Base-by-base conservation (phyloP, 2,797 vertebrate species). In the Propithecus perrieri region DNA sequence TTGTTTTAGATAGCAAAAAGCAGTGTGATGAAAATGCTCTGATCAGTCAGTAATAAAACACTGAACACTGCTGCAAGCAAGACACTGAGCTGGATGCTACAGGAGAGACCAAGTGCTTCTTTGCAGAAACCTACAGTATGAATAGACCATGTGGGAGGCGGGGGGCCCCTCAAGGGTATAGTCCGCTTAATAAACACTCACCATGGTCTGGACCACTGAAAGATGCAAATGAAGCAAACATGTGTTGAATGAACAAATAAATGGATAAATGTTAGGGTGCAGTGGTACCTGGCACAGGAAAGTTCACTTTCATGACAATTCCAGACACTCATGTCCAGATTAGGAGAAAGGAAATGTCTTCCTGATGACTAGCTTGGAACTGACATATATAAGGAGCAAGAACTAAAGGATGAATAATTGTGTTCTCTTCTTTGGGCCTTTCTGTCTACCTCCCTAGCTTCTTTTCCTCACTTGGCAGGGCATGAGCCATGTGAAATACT, bases 1-100 rank as follows among this genome's bases (percentile, higher is more conserved):
- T n/a, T 28, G 13, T 84, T 87, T 92, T 43, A 43, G 55, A 85
- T 59, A 80, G n/a, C 33, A 85, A 71, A 80, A 30, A 74, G 9
- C 43, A 79, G 59, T 46, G 4, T 24, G 28, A 43, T 59, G 33
- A 55, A 89, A 63, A 67, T 17, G 17, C 20, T 85, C 38, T 79
- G n/a, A 76, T 92, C 12, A 53, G 33, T 69, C 55, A 63, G n/a
- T 30, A 53, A 63, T 63, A 55, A 79, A 72, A 79, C 55, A 53
- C 41, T 38, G 30, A 85, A 1, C 41, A 22, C 18, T 46, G 53
- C 20, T 30, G 6, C 24, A 76, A 50, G 50, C 85, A 67, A 57
- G n/a, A 35, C 61, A 57, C 0, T 2, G 14, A 30, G 2, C 24
- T 41, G 15, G 28, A 30, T 53, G 53, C 35, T 8, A 5, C 3